These are phyloP conservation scores for Euproctis similis DNA, from an alignment of 2,888 invertebrate species.

Conservation along the genomic window DNA sequence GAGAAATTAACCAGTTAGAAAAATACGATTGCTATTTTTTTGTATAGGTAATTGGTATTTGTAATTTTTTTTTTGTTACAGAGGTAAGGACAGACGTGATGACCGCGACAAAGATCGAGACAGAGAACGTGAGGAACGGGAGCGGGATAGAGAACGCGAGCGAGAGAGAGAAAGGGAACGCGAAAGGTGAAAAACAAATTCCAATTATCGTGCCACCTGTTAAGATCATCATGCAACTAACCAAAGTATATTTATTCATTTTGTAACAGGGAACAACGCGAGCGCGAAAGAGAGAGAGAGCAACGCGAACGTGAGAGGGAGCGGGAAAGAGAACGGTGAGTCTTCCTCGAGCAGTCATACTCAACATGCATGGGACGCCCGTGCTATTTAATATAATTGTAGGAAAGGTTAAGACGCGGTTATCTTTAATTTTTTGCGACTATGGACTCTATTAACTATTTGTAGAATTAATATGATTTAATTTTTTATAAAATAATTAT, in stretches of 20 bases:
- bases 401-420: background rate
- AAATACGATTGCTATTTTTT: no score
- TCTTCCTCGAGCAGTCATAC: no score
- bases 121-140: slow-evolving; percentile 32
- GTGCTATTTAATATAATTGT: background rate
- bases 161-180: slow-evolving; percentile 47
- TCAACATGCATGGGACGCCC: no score
- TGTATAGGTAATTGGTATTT: no score
- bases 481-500: no score
- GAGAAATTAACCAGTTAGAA: no score
- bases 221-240: no score
- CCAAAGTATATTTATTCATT: background rate
- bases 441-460: no score
- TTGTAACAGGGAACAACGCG: slow-evolving; percentile 24
- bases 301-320: slow-evolving; percentile 35
- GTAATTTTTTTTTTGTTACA: slow-evolving; percentile 8
- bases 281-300: slow-evolving; percentile 42
- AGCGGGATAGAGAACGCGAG: slow-evolving; percentile 47
- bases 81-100: slow-evolving; percentile 29
- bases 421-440: no score
- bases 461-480: no score
- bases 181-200: slow-evolving; percentile 49
- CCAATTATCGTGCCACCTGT: no score
- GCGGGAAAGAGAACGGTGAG: slow-evolving; percentile 50
- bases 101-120: slow-evolving; percentile 52